Base-by-base conservation (phyloP, 2,888 invertebrate species). In the Hydropsyche betteni region DNA sequence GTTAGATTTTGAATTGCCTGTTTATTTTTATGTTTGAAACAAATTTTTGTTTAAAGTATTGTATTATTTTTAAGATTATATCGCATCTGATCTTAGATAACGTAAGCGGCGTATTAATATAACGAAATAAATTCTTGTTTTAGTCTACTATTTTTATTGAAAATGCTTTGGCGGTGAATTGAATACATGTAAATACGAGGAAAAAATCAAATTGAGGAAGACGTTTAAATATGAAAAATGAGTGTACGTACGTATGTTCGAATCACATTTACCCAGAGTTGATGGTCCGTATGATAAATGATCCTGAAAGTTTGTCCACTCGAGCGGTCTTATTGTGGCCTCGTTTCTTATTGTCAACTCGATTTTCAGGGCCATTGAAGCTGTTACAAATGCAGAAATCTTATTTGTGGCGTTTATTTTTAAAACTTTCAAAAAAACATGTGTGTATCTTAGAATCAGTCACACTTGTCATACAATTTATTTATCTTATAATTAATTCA, bases 321-420 rank as follows among this genome's bases (percentile, higher is more conserved):
- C 58, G 58, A 44, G 16, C 16, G 14, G 58, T 16, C 24, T 14
- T 58, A 44, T 44, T 44, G 16, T 58, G 24, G 14, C 24, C 58
- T 58, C 58, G 58, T 58, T 58, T 24, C 58, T 58, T 58, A 58
- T 58, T 58, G 58, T 58, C 58, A 24, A 24, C 24, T 58, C 24
- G 58, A 58, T 58, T 58, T 58, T 58, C 58, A 58, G 58, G 58
- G 58, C 58, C 58, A 58, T 24, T 58, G 24, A 58, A 58, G 58
- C 16, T 16, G 24, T 58, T 58, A 58, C 24, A 24, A 58, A 4
- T 24, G 58, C 16, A 8, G 58, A 58, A 58, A 58, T 24, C n/a
- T 58, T 58, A 24, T 24, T 58, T 58, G 24, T 58, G 16, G 4
- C 4, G 53, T 10, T 8, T 53, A 5, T 24, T 58, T 58, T 58